Base-by-base conservation (phyloP, 2,113 vertebrate genomes). In the Esox niger region DNA sequence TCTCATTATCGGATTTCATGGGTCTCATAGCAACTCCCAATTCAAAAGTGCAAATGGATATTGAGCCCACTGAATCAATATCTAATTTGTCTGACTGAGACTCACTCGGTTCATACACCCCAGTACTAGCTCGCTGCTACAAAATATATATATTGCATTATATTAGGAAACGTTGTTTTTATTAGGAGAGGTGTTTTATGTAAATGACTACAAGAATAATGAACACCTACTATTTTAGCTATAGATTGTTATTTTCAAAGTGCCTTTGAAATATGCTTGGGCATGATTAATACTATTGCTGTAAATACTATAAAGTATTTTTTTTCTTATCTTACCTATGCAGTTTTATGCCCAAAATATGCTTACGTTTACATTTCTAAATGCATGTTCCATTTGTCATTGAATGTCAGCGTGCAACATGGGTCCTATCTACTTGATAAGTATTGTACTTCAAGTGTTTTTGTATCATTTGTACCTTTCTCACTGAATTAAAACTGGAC, bases 61-160 rank as follows among this genome's bases (percentile, higher is more conserved):
- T 88, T 33, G 84, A 88, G 83, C 84, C 30, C 73, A 61, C 64
- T 66, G 64, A 83, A 87, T 89, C 87, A 68, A 89, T 89, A 86
- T 82, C 79, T 78, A 86, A 88, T 89, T 87, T 88, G 80, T 21
- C n/a, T 49, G 47, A 52, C 2, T 87, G 66, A 78, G 69, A 25
- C 76, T 71, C 0, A 67, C 49, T 70, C 62, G 32, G 23, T 74
- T 33, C 46, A 73, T 60, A 55, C 76, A 23, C 63, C 69, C 80
- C 86, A 83, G 77, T 75, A 52, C 47, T 52, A 21, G n/a, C 47
- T n/a, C 21, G 7, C 20, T 82, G 84, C 79, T 78, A 79, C 84
- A 83, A 76, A 84, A 74, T 76, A 79, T n/a, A 79, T n/a, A n/a
- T 84, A 70, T 76, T 78, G 83, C 76, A 31, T 77, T 78, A 69